These are phyloP conservation scores for Lordiphosa mommai DNA, from an alignment of 1,140 invertebrate species.

Conservation along the genomic window DNA sequence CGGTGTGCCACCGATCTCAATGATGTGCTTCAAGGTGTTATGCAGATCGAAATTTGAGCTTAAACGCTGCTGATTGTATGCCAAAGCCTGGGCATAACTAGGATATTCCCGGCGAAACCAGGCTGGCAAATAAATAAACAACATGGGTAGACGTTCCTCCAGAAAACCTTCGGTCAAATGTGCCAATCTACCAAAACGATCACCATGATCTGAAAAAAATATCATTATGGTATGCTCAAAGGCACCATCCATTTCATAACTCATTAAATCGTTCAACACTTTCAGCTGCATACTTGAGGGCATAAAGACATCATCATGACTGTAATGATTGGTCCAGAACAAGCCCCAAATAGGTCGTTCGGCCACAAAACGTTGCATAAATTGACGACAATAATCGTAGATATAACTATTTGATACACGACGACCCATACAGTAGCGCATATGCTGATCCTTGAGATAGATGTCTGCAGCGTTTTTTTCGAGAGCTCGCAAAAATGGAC, in stretches of 20 bases:
- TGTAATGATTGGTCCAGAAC: constrained; percentile 86
- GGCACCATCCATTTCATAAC: constrained; percentile 82
- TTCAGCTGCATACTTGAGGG: constrained; percentile 84
- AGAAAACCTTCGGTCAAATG: constrained; percentile 86
- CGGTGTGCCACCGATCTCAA: constrained; percentile 49
- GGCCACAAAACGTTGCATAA: constrained; percentile 77
- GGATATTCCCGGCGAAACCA: constrained; percentile 86
- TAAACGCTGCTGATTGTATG: constrained; percentile 86
- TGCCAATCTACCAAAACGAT: constrained; percentile 86
- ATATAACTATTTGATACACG: constrained; percentile 82
- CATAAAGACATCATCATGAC: constrained; percentile 87
- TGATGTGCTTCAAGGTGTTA: constrained; percentile 82
- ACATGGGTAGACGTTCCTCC: constrained; percentile 94
- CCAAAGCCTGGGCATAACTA: constrained; percentile 84
- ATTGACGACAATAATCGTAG: constrained; percentile 82
- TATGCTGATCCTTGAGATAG: constrained; percentile 65
- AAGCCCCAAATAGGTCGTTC: constrained; percentile 85
- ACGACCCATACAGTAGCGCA: constrained; percentile 81
- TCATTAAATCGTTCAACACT: constrained; percentile 82
- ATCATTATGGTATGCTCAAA: constrained; percentile 87
- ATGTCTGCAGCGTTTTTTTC: constrained; percentile 80
- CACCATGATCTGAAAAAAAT: constrained; percentile 96
- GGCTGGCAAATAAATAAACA: constrained; percentile 89
- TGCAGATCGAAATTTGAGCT: constrained; percentile 92
- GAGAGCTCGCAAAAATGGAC: constrained; percentile 86